phyloP scores from a whole-genome alignment of 1,140 invertebrate genomes.

The Cydia pomonella region DNA sequence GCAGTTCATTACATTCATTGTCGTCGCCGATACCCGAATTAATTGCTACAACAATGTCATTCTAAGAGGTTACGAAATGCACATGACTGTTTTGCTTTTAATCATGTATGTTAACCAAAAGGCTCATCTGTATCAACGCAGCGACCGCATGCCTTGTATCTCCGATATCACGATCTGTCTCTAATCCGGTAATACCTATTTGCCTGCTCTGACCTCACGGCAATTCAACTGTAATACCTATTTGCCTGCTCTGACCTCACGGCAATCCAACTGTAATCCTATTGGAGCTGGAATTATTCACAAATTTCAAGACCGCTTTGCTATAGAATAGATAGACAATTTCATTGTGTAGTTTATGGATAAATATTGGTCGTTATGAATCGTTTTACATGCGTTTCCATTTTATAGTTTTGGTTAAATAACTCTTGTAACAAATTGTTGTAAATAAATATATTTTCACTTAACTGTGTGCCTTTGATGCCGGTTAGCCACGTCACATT shows the following conservation, averaged over 20 bases:
- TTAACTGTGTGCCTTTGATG: too few species aligned
- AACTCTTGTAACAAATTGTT: too few species aligned
- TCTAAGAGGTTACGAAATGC: too few species aligned
- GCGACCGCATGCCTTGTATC: background rate
- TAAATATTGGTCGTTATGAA: too few species aligned
- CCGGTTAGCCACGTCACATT: too few species aligned
- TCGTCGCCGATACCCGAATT: too few species aligned
- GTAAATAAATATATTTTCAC: too few species aligned
- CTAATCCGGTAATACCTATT: slow-evolving; percentile 2
- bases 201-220: background rate
- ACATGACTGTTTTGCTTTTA: background rate
- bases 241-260: background rate
- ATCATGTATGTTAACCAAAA: background rate
- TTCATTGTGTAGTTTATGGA: too few species aligned
- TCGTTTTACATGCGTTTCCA: too few species aligned
- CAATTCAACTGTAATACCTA: background rate
- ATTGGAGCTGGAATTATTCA: background rate
- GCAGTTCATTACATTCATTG: too few species aligned
- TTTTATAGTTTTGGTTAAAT: too few species aligned
- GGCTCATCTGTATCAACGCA: background rate
- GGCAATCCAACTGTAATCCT: background rate
- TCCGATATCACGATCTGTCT: background rate
- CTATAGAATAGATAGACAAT: background rate
- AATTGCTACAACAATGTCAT: too few species aligned
- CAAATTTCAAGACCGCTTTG: background rate